phyloP scores from a whole-genome alignment of 2,888 invertebrate genomes.

The Leucophenga montana region DNA sequence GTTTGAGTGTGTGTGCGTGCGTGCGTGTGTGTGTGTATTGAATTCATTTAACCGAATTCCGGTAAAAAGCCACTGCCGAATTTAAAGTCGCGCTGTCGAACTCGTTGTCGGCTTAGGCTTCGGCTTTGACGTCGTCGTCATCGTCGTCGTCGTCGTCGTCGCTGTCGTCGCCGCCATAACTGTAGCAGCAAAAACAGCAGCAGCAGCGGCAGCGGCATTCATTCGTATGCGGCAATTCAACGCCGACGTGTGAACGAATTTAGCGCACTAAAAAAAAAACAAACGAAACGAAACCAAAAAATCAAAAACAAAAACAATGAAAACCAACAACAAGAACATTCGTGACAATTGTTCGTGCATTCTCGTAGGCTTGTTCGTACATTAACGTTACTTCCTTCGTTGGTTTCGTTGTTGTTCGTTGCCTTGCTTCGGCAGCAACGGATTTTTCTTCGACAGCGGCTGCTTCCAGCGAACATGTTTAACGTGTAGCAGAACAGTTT shows the following conservation, averaged over 20 bases:
- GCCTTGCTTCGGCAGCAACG: constrained; percentile 33
- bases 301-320: no score
- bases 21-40: constrained; percentile 26
- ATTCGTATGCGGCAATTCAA: constrained; percentile 67
- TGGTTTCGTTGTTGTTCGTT: constrained; percentile 30
- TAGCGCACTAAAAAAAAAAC: constrained; percentile 3
- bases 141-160: constrained; percentile 20
- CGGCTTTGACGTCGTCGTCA: constrained; percentile 36
- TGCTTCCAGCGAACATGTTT: constrained; percentile 50
- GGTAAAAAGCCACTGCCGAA: no score
- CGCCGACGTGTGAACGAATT: constrained; percentile 44
- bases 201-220: constrained; percentile 39
- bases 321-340: background rate
- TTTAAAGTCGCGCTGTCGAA: constrained; percentile 34
- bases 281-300: background rate
- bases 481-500: constrained; percentile 72
- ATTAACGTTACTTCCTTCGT: background rate
- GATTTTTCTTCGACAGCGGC: constrained; percentile 14
- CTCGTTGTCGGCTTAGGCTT: constrained; percentile 44
- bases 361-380: background rate
- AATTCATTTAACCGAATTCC: no score
- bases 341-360: background rate
- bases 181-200: constrained; percentile 31
- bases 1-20: constrained; percentile 26
- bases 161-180: constrained; percentile 21